Percentiles rank a stretch among this genome's conserved stretches.
Evolutionary conservation across 2,113 vertebrate genomes (phyloP).

Genomic region (Sturnus vulgaris): DNA sequence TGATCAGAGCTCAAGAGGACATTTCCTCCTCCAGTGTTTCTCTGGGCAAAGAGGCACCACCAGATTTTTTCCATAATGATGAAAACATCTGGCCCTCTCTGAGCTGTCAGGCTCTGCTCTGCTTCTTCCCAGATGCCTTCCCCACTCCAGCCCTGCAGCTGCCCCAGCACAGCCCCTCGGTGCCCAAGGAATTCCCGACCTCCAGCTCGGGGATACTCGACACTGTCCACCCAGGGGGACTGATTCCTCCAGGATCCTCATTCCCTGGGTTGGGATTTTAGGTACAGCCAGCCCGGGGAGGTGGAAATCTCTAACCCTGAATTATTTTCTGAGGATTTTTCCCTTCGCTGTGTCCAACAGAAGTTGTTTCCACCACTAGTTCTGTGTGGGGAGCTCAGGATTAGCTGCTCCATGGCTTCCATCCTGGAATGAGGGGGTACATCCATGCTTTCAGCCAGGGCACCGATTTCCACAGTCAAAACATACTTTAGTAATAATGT

Average conservation of each 20-base stretch:
- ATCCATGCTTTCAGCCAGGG: neutral
- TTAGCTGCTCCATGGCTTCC: neutral
- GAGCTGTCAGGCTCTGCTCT: slow-evolving; percentile 37
- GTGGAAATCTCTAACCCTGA: neutral
- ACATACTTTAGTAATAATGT: neutral
- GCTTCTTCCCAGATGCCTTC: slow-evolving; percentile 29
- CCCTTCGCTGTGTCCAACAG: neutral
- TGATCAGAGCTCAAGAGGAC: slow-evolving; percentile 37
- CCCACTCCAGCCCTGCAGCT: neutral
- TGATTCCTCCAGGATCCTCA: neutral
- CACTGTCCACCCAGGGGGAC: neutral
- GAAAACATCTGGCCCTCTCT: slow-evolving; percentile 16
- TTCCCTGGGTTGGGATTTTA: neutral
- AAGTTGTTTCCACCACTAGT: neutral
- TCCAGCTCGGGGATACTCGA: neutral
- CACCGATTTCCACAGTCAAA: neutral
- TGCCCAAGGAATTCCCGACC: neutral
- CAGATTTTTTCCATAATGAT: slow-evolving; percentile 50
- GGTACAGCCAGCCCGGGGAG: neutral
- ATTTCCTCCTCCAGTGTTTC: slow-evolving; percentile 36
- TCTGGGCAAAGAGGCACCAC: slow-evolving; percentile 55
- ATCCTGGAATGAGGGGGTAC: neutral
- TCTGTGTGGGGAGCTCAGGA: accelerated
- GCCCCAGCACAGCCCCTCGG: neutral
- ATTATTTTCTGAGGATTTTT: neutral